A percentile compares a stretch with the other conserved stretches of the same genome.
These are phyloP conservation scores for Noctua comes DNA, from an alignment of 2,888 invertebrate species.

Conservation along the genomic window DNA sequence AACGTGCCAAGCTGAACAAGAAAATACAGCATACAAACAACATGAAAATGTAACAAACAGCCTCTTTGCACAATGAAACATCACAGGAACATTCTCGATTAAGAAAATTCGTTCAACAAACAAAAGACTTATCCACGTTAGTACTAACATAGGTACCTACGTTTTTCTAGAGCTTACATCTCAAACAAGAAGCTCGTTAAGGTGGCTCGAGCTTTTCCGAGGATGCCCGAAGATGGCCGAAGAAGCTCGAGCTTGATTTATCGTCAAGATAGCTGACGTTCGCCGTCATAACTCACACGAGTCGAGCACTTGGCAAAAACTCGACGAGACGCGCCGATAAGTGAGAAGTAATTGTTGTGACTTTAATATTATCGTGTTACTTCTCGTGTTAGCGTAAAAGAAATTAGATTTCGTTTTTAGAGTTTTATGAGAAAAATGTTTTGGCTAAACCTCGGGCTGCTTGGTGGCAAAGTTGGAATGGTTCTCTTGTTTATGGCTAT, in stretches of 20 bases:
- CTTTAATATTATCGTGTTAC: conserved; percentile 68
- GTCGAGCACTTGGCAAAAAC: conserved; percentile 74
- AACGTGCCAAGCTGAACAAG: conserved; percentile 30
- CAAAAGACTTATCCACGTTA: conserved; percentile 31
- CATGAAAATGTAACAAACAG: conserved; percentile 20
- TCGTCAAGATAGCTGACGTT: conserved; percentile 79
- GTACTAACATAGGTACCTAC: conserved; percentile 9
- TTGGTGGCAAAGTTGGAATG: background rate
- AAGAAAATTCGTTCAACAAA: conserved; percentile 37
- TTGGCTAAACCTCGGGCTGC: conserved; percentile 3
- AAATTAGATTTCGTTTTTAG: conserved; percentile 51
- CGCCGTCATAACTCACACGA: conserved; percentile 83
- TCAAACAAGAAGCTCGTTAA: conserved; percentile 76
- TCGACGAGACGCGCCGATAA: conserved; percentile 77
- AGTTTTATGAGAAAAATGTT: conserved; percentile 29
- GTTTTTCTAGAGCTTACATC: conserved; percentile 46
- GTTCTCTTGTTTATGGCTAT: background rate
- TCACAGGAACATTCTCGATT: conserved; percentile 19
- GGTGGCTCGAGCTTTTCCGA: conserved; percentile 64
- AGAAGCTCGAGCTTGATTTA: conserved; percentile 75
- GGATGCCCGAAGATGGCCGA: conserved; percentile 63
- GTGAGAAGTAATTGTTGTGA: conserved; percentile 79
- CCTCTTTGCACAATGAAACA: conserved; percentile 26
- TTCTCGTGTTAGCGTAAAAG: conserved; percentile 42
- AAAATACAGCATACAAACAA: conserved; percentile 17